Evolutionary conservation across 2,888 invertebrate genomes (phyloP), one percentile per base, ranked within the genome.

Genomic region (Lobophora halterata): DNA sequence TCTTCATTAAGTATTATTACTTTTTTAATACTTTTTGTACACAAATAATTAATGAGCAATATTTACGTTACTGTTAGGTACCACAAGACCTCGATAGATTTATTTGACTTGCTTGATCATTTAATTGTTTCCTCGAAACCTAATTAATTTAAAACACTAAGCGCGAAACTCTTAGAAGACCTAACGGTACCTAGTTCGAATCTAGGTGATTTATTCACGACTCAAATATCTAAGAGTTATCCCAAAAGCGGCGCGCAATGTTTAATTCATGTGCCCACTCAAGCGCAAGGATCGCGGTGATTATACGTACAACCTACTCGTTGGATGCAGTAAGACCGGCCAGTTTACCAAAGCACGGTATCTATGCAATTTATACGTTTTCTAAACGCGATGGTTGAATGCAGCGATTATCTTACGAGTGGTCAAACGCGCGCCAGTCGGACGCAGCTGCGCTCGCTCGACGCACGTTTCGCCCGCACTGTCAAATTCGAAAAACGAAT

Each of bases 311-410:
- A 21, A 5, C 1, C 9, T 5, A n/a, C n/a, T n/a, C n/a, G n/a
- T n/a, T n/a, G n/a, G n/a, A 19, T 34, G 41, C 38, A 33, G 31
- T 23, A 16, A 27, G 20, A 30, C 18, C 35, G 32, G 32, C 37
- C 31, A 49, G 25, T 38, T 20, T 43, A 43, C 46, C 43, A 42
- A 50, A 42, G 74, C 67, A 69, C 71, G 67, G 71, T 74, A 71
- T 74, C 75, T 71, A 61, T 68, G 69, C 66, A 73, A 71, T 75
- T 77, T 78, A 74, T 76, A 73, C 72, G 78, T 82, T 85, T 85
- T 85, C 85, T 85, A 85, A 79, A 71, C 69, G 61, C 69, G 58
- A 66, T 65, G 66, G 64, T 59, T 63, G 68, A 64, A 65, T 67
- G 70, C 70, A 70, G 62, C 41, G 52, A 66, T 70, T 67, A 67